Evolutionary conservation across 1,140 invertebrate genomes (phyloP), one percentile per base, ranked within the genome.

Genomic region (Hycleus cichorii): DNA sequence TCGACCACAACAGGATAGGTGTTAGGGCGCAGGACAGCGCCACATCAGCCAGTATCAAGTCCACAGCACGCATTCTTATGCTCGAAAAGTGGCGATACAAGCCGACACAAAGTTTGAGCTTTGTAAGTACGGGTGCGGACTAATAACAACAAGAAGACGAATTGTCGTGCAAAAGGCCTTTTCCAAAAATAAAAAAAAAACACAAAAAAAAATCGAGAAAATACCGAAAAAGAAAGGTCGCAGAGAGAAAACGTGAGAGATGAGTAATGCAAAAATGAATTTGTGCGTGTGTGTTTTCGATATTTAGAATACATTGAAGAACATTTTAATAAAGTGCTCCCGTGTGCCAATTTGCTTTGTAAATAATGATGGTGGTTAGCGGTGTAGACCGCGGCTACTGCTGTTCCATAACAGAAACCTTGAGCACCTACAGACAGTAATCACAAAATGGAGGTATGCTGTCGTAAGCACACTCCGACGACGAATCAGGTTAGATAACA

Each of bases 371-470:
- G 64, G 53, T 52, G 59, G 59, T 48, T 49, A 56, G 26, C 43
- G 53, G 57, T 45, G 50, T 39, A 58, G 53, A 51, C 56, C 56
- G 49, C 43, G 53, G 57, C 57, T 55, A 51, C 55, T 57, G 51
- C 60, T 56, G 42, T 42, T 32, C 32, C 32, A 32, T 32, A 32
- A 59, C 46, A 47, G 58, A 47, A 59, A 63, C 58, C 50, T 58
- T 50, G 53, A 49, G 60, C 64, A 63, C 63, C 58, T 63, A 54
- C 58, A 54, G 54, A 58, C 61, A 64, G 63, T 65, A 64, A 64
- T 32, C 69, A 66, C 69, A 70, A 70, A 64, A 70, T 70, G 69
- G 69, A 69, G 65, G 64, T 61, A 70, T 69, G 67, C 64, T 69
- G 67, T 58, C 66, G 61, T 70, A 63, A 62, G 63, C 59, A 64